Percentiles rank a stretch among this genome's conserved stretches.
phyloP scores from a whole-genome alignment of 2,797 vertebrate genomes.

The Leuciscus waleckii region DNA sequence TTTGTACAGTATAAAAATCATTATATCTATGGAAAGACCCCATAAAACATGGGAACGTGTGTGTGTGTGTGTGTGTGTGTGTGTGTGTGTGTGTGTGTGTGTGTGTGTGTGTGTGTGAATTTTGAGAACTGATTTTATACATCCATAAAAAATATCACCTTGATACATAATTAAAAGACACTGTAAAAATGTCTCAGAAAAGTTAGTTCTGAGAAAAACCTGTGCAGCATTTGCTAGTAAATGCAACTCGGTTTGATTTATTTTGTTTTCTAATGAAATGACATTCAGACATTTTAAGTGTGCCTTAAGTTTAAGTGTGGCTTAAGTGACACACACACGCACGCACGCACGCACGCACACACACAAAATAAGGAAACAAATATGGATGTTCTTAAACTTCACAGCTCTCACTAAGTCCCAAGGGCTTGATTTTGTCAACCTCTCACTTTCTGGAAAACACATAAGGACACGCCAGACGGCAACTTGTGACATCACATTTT shows the following conservation, averaged over 20 bases:
- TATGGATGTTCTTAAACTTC: neutral
- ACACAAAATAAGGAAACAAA: neutral
- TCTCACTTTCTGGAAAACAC: neutral
- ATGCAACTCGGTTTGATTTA: neutral
- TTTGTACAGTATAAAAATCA: no score
- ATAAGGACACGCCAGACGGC: neutral
- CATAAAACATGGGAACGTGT: no score
- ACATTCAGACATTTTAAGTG: neutral
- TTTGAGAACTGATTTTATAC: neutral
- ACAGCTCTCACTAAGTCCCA: neutral
- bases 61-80: no score
- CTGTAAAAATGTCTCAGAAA: neutral
- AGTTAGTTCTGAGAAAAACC: neutral
- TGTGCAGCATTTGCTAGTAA: neutral
- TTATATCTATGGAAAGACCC: no score
- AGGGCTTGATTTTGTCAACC: constrained; percentile 9
- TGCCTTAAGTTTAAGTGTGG: neutral
- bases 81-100: no score
- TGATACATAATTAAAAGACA: neutral
- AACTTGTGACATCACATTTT: constrained; percentile 4
- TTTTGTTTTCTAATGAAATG: neutral
- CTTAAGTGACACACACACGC: neutral
- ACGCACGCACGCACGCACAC: neutral
- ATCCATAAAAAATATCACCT: neutral
- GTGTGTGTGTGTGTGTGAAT: no score